These are phyloP conservation scores for Burhinus bistriatus DNA, from an alignment of 2,113 vertebrate species.

Conservation along the genomic window DNA sequence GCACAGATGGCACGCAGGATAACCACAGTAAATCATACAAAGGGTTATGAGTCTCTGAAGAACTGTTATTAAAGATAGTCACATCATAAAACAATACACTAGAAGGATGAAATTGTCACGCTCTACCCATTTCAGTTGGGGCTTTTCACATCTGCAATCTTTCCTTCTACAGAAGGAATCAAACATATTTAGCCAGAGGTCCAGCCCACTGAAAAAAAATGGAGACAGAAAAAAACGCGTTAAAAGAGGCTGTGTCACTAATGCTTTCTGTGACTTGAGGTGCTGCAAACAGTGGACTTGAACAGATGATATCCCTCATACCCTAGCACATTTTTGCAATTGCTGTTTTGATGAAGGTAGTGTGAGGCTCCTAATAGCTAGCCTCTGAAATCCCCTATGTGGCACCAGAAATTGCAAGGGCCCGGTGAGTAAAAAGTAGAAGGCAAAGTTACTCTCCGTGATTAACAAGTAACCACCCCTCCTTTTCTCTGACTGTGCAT, in stretches of 20 bases:
- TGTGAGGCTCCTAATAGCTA: background rate
- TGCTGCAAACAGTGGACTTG: background rate
- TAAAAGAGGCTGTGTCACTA: background rate
- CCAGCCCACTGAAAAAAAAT: background rate
- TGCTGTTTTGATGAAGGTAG: background rate
- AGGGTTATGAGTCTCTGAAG: constrained; percentile 48
- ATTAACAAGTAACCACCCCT: background rate
- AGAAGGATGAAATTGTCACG: background rate
- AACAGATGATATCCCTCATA: background rate
- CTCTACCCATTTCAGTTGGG: background rate
- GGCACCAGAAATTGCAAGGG: background rate
- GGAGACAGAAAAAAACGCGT: background rate
- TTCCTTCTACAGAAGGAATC: background rate
- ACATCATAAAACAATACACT: constrained; percentile 40
- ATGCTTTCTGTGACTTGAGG: background rate
- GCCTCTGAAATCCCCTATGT: background rate
- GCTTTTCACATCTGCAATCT: background rate
- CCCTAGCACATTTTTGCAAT: background rate
- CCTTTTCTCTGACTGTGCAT: background rate
- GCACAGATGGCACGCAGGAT: constrained; percentile 52
- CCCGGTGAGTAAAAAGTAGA: background rate
- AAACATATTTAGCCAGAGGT: background rate
- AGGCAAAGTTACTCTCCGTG: background rate
- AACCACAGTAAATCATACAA: constrained; percentile 57
- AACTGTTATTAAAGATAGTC: constrained; percentile 46